Percentiles rank a stretch among this genome's conserved stretches.
phyloP scores from a whole-genome alignment of 2,797 vertebrate species.

The Rhincodon typus region DNA sequence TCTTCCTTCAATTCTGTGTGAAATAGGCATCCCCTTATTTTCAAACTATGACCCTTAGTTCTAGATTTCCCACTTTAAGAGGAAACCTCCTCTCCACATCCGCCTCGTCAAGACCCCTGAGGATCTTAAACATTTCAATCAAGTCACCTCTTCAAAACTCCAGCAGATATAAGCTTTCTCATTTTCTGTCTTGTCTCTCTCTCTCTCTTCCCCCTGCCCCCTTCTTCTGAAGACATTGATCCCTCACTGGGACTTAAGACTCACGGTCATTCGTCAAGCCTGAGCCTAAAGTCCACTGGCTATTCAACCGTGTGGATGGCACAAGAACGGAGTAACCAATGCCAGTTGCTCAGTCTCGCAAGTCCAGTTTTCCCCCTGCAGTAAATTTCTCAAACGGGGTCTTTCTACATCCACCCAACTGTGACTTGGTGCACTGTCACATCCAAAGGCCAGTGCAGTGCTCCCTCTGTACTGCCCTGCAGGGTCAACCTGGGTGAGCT shows the following conservation, averaged over 20 bases:
- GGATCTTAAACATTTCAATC: too few species aligned
- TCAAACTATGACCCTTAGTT: too few species aligned
- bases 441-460: neutral
- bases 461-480: neutral
- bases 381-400: neutral
- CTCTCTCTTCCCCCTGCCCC: neutral
- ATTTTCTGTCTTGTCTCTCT: neutral
- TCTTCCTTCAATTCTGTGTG: too few species aligned
- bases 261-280: neutral
- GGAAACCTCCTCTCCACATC: too few species aligned
- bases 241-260: neutral
- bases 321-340: neutral
- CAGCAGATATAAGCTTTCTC: neutral
- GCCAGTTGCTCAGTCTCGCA: neutral
- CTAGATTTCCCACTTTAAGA: too few species aligned
- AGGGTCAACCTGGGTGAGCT: neutral
- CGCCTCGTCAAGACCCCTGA: too few species aligned
- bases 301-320: neutral
- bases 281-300: neutral
- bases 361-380: neutral
- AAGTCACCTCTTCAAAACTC: too few species aligned
- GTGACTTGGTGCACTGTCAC: neutral
- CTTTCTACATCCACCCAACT: neutral
- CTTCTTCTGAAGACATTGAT: neutral
- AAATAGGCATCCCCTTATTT: too few species aligned